phyloP scores from a whole-genome alignment of 23 tunicate species.

The Aplidium turbinatum region DNA sequence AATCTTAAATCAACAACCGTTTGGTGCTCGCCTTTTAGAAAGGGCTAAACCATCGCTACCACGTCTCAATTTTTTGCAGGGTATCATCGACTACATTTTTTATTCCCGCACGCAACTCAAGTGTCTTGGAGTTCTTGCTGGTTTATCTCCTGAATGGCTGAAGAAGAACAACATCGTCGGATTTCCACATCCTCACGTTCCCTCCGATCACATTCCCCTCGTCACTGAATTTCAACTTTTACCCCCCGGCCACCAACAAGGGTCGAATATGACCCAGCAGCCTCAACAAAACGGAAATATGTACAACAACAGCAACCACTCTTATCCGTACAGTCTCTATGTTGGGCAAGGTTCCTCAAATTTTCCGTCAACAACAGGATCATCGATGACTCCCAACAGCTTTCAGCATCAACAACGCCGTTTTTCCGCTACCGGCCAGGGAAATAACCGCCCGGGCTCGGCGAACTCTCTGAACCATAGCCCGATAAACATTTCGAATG shows the following conservation, averaged over 20 bases:
- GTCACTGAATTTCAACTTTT: slow-evolving; percentile 92
- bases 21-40: no score
- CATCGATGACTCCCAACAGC: neutral
- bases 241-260: slow-evolving; percentile 57
- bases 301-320: slow-evolving; percentile 15
- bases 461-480: slow-evolving; percentile 61
- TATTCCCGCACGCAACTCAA: slow-evolving; percentile 91
- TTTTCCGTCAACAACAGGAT: neutral
- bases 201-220: slow-evolving; percentile 93
- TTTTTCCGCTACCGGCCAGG: slow-evolving; percentile 35
- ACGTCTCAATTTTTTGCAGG: slow-evolving; percentile 60
- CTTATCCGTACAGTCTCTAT: slow-evolving; percentile 44
- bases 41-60: no score
- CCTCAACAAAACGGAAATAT: slow-evolving; percentile 1
- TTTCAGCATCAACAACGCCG: slow-evolving; percentile 17
- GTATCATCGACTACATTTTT: slow-evolving; percentile 99
- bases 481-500: slow-evolving; percentile 68
- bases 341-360: slow-evolving; percentile 11
- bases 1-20: no score
- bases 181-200: slow-evolving; percentile 98
- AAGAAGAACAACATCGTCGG: slow-evolving; percentile 73
- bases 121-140: slow-evolving; percentile 86
- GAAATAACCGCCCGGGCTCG: slow-evolving; percentile 61
- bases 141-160: slow-evolving; percentile 76
- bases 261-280: no score